A percentile compares a stretch with the other conserved stretches of the same genome.
Conservation (phyloP, 2,888 invertebrate genomes). For the Trichogramma dendrolimi region DNA sequence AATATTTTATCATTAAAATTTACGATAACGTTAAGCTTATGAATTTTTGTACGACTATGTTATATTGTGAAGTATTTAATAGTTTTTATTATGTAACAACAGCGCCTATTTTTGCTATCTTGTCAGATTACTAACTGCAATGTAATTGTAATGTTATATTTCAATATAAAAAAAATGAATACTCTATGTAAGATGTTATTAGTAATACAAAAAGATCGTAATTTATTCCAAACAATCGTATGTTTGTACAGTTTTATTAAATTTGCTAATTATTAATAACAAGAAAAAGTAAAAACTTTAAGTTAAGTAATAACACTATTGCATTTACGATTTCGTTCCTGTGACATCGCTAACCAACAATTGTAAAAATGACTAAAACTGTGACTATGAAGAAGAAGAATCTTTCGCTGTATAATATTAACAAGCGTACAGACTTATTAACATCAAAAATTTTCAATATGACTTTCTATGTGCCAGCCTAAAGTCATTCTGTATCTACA, state of each 20-base stretch:
- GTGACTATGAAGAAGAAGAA: too few species aligned
- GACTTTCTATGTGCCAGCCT: too few species aligned
- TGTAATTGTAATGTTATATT: background rate
- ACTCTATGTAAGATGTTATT: background rate
- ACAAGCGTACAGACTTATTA: too few species aligned
- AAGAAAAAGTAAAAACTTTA: conserved; percentile 7
- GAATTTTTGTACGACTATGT: conserved; percentile 14
- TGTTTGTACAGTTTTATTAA: conserved; percentile 22
- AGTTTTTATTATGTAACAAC: conserved; percentile 30
- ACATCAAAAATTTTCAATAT: too few species aligned
- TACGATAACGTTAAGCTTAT: conserved; percentile 15
- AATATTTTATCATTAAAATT: too few species aligned
- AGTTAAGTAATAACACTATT: conserved; percentile 18
- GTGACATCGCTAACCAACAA: conserved; percentile 9
- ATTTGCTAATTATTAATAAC: conserved; percentile 9
- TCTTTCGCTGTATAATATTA: too few species aligned
- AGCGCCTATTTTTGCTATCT: conserved; percentile 21
- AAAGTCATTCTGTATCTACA: too few species aligned
- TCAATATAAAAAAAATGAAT: background rate
- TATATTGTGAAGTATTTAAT: conserved; percentile 37
- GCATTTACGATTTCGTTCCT: conserved; percentile 23
- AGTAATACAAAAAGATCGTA: background rate
- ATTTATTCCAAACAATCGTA: conserved; percentile 6
- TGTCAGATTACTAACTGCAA: conserved; percentile 15
- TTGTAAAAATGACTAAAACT: too few species aligned